Base-by-base conservation (phyloP, 1,140 invertebrate species). In the Spodoptera frugiperda region DNA sequence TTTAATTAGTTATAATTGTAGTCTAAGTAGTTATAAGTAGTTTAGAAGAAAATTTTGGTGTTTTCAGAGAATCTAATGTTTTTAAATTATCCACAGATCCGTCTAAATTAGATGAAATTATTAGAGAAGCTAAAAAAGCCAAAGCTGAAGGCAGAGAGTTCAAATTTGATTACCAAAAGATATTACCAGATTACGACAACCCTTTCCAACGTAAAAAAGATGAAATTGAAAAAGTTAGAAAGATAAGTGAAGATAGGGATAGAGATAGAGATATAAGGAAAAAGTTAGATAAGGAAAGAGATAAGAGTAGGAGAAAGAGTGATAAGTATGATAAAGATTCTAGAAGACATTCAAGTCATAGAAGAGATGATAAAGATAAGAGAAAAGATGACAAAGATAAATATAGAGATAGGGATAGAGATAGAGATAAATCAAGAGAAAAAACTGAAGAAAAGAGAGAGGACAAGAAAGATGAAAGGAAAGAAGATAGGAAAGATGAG, bases 161-260 rank as follows among this genome's bases (percentile, higher is more conserved):
- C 71, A 93, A 93, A 85, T 93, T 93, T 74, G 87, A 93, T 39
- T 92, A 93, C 76, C 86, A 89, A 51, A 93, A 92, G 39, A 51
- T 93, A 17, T 78, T 93, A 70, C 92, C 92, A 1, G 88, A 88
- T 73, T 93, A 93, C 30, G 90, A 93, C 68, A 93, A 93, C 77
- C 92, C 92, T 2, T 94, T 94, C 59, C 92, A 92, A 89, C 84
- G 87, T 5, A 94, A 89, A 59, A 90, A 85, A 79, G 87, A 91
- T 0, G 89, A 91, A 17, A 33, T 77, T 14, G 82, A 85, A 17
- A 81, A 15, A n/a, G 74, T 51, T 65, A 85, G 14, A 46, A 63
- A 67, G 65, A 80, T 70, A 73, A 57, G 46, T 11, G 57, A 78
- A 70, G 76, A 77, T 48, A 77, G 46, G 65, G 63, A 70, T 49